phyloP scores from a whole-genome alignment of 2,797 vertebrate genomes.

The Balearica regulorum region DNA sequence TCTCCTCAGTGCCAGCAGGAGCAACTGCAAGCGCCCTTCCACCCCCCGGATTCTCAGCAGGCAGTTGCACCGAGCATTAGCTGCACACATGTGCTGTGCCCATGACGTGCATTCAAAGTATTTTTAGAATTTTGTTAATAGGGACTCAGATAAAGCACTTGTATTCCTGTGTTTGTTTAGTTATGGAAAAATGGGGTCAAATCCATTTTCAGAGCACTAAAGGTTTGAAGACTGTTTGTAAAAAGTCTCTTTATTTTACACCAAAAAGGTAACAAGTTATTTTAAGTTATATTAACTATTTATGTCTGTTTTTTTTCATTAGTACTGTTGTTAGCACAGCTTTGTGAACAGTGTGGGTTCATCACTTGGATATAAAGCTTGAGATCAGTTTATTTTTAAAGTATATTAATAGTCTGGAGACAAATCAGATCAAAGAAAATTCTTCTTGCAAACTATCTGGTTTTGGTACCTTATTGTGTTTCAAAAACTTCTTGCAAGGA shows the following conservation, averaged over 20 bases:
- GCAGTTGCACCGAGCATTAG: not conserved
- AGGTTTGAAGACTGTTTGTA: not conserved
- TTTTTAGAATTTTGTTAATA: not conserved
- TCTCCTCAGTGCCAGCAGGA: not conserved
- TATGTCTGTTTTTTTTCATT: constrained; percentile 10
- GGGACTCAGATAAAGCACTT: not conserved
- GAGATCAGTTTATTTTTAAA: not conserved
- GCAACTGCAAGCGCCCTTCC: not conserved
- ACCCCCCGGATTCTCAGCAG: not conserved
- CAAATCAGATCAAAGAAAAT: constrained; percentile 18
- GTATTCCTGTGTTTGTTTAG: not conserved
- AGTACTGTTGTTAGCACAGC: not conserved
- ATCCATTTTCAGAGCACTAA: not conserved
- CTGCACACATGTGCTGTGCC: not conserved
- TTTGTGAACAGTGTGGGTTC: not conserved
- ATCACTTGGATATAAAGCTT: not conserved
- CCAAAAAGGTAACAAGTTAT: not conserved
- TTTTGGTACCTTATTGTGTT: not conserved
- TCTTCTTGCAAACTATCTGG: not conserved
- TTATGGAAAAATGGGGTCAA: not conserved
- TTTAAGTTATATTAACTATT: not conserved
- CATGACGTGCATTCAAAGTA: not conserved
- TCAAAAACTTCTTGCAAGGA: not conserved
- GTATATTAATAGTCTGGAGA: constrained; percentile 6
- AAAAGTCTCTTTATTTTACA: not conserved